Base-by-base conservation (phyloP, 1,140 invertebrate genomes). In the Phenacoccus solenopsis region DNA sequence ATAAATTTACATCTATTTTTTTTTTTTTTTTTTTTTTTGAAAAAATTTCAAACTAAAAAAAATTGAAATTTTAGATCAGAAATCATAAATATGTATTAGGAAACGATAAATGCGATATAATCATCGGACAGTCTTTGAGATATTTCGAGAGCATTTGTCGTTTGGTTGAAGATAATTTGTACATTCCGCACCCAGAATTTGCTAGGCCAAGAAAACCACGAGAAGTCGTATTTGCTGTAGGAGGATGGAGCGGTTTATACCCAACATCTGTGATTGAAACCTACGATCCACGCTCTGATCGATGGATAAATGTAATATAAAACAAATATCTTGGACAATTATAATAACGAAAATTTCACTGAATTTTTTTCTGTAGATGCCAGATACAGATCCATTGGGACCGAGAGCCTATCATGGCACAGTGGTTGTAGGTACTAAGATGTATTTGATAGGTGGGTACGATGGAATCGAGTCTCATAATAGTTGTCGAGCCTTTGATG, bases 251-350 rank as follows among this genome's bases (percentile, higher is more conserved):
- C 69, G 86, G 84, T 0, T 84, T 85, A 1, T 84, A 81, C 10
- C 84, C 88, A 1, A 90, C 88, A 0, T 86, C 85, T 76, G 84
- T 83, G 71, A 86, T 91, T 7, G 89, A 91, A 76, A 87, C 87
- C 0, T 91, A 90, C 76, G 89, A 92, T 75, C 87, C 87, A 0
- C 77, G 88, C 71, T 87, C 89, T 1, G 88, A 91, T 78, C 80
- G 86, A 59, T 91, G 89, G 89, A 81, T 87, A n/a, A 27, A 64
- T 12, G 78, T 83, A 4, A 77, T 80, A 49, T n/a, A 4, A 4
- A 49, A 32, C 30, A 32, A 32, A 32, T 32, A 7, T 32, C 30
- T 7, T 32, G 13, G 13, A 7, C 30, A 32, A 7, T 32, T 7
- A 13, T 32, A 32, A 7, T 32, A 32, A 32, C 30, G 30, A 32